Percentiles rank a stretch among this genome's conserved stretches.
Conservation (phyloP, 2,888 invertebrate genomes). For the Colletes collaris region DNA sequence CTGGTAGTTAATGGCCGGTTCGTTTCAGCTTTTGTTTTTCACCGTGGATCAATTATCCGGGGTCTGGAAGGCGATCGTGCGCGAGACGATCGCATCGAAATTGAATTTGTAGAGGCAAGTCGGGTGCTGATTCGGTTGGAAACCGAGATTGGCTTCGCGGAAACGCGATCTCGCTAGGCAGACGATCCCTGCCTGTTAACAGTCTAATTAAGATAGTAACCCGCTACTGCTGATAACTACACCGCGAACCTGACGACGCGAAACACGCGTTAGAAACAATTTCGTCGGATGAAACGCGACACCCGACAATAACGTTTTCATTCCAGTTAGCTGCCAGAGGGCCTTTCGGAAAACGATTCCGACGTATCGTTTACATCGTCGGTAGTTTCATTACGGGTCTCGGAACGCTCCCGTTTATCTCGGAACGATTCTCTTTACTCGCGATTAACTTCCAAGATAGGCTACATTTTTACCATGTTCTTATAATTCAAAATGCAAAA, state of each 20-base stretch:
- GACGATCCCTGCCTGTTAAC: constrained; percentile 46
- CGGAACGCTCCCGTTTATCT: background rate
- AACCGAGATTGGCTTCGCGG: constrained; percentile 56
- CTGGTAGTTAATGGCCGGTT: too few species aligned
- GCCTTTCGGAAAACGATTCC: constrained; percentile 36
- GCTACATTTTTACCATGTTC: too few species aligned
- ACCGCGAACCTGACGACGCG: constrained; percentile 14
- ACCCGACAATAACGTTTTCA: constrained; percentile 11
- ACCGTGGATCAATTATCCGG: too few species aligned
- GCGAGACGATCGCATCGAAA: constrained; percentile 36
- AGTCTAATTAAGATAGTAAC: constrained; percentile 59
- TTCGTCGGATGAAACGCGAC: constrained; percentile 45
- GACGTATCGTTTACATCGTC: background rate
- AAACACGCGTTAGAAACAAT: constrained; percentile 15
- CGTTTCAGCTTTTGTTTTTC: too few species aligned
- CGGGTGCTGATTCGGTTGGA: constrained; percentile 25
- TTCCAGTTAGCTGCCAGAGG: constrained; percentile 13
- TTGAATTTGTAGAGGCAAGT: constrained; percentile 29
- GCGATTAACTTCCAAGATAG: too few species aligned
- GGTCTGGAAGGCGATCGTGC: too few species aligned
- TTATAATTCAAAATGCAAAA: too few species aligned
- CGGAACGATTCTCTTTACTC: too few species aligned
- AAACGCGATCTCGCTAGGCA: constrained; percentile 50
- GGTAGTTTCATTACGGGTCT: constrained; percentile 14
- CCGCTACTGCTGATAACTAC: constrained; percentile 44